Base-by-base conservation (phyloP, 2,888 invertebrate species). In the Eupeodes luniger region DNA sequence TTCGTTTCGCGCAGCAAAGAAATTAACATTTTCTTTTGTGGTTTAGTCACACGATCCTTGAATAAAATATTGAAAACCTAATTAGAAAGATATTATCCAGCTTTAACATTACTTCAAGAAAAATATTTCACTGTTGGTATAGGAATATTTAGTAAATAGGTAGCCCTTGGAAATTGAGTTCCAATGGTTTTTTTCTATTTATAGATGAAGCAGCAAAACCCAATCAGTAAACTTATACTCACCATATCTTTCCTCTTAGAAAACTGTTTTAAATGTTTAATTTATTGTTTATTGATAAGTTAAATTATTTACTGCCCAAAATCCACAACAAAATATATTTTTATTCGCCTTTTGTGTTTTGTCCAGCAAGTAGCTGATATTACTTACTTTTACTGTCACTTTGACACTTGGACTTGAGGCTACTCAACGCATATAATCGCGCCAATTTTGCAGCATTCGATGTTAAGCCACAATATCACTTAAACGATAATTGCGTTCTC, bases 41-140 rank as follows among this genome's bases (percentile, higher is more conserved):
- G 93, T 90, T 93, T 93, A 82, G 93, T 93, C 67, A 93, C 93
- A 91, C 93, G 93, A 92, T 93, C 93, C 93, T 93, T 91, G 89
- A 92, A 92, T 90, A 89, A 90, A 91, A 91, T 90, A 91, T 91
- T 91, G 90, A 91, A 90, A 91, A 90, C 90, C 91, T 91, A 88
- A 88, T 88, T 88, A 88, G 84, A 88, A 88, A 88, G 57, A 88
- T 44, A 88, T 84, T 82, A 80, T 75, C 69, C 36, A 72, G 76
- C 75, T 88, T 88, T 85, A 85, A 85, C 78, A 79, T 81, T 90
- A 47, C 66, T 90, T 57, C 90, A 91, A 91, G 84, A 90, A 91
- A 91, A 81, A 87, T 77, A 81, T 36, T 47, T 83, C 62, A 74
- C 19, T 81, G 19, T 62, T 74, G 55, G 51, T 80, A 70, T 5